Evolutionary conservation across 30 jellyfish, hydroid and myxozoan species (phyloP), one percentile per base, ranked within the genome.

Genomic region (Aurelia aurita): DNA sequence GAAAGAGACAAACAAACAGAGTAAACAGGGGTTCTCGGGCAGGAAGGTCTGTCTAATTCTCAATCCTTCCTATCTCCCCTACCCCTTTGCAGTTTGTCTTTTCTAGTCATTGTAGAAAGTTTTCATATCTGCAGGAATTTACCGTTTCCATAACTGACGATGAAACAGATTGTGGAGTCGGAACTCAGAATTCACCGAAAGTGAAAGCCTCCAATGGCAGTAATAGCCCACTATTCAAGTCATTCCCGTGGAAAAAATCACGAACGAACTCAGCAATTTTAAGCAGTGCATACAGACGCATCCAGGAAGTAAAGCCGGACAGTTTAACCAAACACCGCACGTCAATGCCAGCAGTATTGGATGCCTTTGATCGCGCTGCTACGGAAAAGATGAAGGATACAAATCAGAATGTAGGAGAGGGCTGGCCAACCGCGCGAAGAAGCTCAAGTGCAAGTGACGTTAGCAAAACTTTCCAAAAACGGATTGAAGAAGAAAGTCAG

Each of bases 211-310:
- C 51, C 51, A 7, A 6, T 39, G 51, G 51, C 51, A 39, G 16
- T 15, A 39, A 39, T 39, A 4, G 51, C 51, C 51, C 51, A 39
- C 51, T 6, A 45, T 45, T 35, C 21, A 59, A 21, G 70, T 79
- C 79, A 3, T 81, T 66, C 85, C 95, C 95, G 5, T 90, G 97
- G 97, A 85, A 73, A 86, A 61, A 72, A 26, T 31, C 61, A 15
- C 65, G 96, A 66, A 71, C 89, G 55, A 75, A 69, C 31, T 28
- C 89, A 5, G 97, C 89, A n/a, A 65, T 91, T 5, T 72, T 91
- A 69, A 77, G 73, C 57, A 91, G 97, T 45, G 97, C 96, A 2
- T 78, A 83, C 63, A 74, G 92, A 43, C 74, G 89, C n/a, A 26
- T 85, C 4, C 59, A 58, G 44, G 79, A 64, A 10, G 54, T 14